Percentiles rank a stretch among this genome's conserved stretches.
Conservation (phyloP, 1,140 invertebrate genomes). For the Orchesella cincta region DNA sequence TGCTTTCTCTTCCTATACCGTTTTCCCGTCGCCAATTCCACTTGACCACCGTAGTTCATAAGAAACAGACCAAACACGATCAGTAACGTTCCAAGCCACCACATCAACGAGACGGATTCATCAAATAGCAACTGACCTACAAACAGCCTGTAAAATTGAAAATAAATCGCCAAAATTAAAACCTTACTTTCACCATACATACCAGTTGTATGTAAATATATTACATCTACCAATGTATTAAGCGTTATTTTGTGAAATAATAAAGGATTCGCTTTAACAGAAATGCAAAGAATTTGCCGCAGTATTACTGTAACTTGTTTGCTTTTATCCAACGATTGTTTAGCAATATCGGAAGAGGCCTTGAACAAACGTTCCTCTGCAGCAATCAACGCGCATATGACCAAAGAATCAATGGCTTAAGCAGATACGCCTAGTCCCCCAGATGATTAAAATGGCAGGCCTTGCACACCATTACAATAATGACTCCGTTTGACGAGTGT, state of each 20-base stretch:
- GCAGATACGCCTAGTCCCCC: too few species aligned
- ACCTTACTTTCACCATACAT: too few species aligned
- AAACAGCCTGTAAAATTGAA: slow-evolving; percentile 54
- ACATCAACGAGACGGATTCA: slow-evolving; percentile 55
- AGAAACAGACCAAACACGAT: slow-evolving; percentile 55
- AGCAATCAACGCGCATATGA: too few species aligned
- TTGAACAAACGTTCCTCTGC: slow-evolving; percentile 57
- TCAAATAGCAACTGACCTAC: slow-evolving; percentile 56
- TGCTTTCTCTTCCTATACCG: background rate
- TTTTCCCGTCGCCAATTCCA: background rate
- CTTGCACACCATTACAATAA: too few species aligned
- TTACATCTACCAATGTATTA: too few species aligned
- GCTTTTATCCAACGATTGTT: slow-evolving; percentile 56
- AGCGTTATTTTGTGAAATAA: too few species aligned
- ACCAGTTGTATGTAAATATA: slow-evolving; percentile 3
- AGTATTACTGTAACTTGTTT: slow-evolving; percentile 58
- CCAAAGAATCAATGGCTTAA: too few species aligned
- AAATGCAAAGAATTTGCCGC: slow-evolving; percentile 58
- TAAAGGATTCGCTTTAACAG: too few species aligned
- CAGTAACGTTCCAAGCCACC: slow-evolving; percentile 57
- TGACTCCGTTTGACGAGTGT: slow-evolving; percentile 21
- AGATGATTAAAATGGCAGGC: too few species aligned
- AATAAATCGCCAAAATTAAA: slow-evolving; percentile 13
- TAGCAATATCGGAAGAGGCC: slow-evolving; percentile 55
- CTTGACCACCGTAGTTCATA: slow-evolving; percentile 51